Evolutionary conservation across 1,140 invertebrate genomes (phyloP).

Genomic region (Parapsyche elsis): DNA sequence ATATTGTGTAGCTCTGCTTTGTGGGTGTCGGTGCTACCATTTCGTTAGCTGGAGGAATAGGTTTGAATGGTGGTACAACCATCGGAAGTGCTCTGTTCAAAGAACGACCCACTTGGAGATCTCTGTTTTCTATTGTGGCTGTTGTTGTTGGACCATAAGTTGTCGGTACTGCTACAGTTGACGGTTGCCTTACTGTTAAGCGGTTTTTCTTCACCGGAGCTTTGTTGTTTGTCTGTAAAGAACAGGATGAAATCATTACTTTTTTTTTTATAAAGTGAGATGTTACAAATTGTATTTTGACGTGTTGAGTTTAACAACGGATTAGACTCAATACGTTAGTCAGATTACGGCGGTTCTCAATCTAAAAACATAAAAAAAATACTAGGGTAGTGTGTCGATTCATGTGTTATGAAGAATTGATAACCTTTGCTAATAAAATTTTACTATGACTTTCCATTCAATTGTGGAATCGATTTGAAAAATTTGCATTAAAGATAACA

Average conservation of each 20-base stretch:
- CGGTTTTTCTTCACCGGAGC: constrained; percentile 41
- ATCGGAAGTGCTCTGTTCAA: constrained; percentile 65
- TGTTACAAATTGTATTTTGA: background rate
- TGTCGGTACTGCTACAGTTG: constrained; percentile 42
- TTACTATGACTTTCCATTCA: no score
- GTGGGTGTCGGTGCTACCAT: constrained; percentile 62
- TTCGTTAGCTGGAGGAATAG: constrained; percentile 74
- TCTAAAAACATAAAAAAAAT: no score
- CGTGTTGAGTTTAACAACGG: no score
- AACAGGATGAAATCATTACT: constrained; percentile 25
- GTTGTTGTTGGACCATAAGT: background rate
- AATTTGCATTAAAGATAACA: no score
- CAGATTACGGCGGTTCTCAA: no score
- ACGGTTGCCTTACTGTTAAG: constrained; percentile 54
- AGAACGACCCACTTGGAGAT: constrained; percentile 31
- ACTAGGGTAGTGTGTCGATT: no score
- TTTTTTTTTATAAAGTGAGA: no score
- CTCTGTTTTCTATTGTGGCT: constrained; percentile 1
- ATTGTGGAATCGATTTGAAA: no score
- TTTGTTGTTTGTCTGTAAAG: constrained; percentile 46
- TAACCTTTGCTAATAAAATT: no score
- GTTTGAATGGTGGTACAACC: constrained; percentile 79
- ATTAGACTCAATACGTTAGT: no score
- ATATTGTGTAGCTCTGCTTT: constrained; percentile 60
- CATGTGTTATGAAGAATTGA: no score